Evolutionary conservation across 2,888 invertebrate genomes (phyloP).

Genomic region (Patella caerulea): DNA sequence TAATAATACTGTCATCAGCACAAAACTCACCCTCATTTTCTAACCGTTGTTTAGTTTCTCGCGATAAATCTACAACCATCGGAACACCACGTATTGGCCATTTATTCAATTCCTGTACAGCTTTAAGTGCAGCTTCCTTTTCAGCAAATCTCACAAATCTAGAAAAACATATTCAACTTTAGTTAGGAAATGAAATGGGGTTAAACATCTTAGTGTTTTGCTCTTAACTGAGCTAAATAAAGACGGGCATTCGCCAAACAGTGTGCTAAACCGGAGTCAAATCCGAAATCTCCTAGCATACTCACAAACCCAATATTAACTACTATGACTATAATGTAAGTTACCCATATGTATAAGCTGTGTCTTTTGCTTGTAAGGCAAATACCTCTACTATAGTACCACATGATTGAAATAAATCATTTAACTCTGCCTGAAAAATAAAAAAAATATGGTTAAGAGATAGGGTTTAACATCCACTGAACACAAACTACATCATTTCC

Average conservation of each 20-base stretch:
- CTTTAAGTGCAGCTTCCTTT: background rate
- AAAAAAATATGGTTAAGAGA: background rate
- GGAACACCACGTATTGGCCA: background rate
- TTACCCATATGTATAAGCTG: background rate
- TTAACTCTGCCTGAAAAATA: background rate
- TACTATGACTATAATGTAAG: background rate
- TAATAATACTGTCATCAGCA: too few species aligned
- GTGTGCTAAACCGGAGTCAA: too few species aligned
- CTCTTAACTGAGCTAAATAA: too few species aligned
- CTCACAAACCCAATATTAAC: too few species aligned
- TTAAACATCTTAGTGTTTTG: too few species aligned
- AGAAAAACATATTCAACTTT: background rate
- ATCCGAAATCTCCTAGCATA: too few species aligned
- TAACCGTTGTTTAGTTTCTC: background rate
- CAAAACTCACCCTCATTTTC: background rate
- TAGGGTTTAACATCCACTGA: too few species aligned
- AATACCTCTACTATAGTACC: background rate
- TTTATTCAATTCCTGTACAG: background rate
- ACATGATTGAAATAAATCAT: background rate
- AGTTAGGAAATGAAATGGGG: background rate
- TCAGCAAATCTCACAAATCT: background rate
- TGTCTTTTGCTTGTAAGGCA: background rate
- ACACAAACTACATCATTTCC: too few species aligned
- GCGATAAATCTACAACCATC: background rate
- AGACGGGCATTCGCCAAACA: too few species aligned